phyloP scores from a whole-genome alignment of 2,888 invertebrate genomes.

The Hypolimnas misippus region DNA sequence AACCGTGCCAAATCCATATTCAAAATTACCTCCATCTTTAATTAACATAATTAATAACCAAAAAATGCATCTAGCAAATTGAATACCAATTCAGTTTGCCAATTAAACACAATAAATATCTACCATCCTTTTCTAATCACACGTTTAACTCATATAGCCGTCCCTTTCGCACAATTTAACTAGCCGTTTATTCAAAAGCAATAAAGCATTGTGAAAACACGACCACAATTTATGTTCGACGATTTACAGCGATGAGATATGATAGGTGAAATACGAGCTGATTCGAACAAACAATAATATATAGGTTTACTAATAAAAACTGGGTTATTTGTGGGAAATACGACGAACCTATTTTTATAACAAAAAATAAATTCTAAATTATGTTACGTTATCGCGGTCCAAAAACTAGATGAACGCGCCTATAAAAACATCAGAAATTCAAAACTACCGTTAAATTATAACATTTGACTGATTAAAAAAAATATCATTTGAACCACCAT shows the following conservation, averaged over 20 bases:
- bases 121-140: not conserved
- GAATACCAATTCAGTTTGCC: not conserved
- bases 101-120: conserved; percentile 1
- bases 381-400: too few species aligned
- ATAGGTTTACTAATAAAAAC: conserved; percentile 9
- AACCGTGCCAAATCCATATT: too few species aligned
- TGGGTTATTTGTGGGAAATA: not conserved
- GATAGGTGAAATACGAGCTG: conserved; percentile 56
- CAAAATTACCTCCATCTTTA: too few species aligned
- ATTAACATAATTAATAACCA: too few species aligned
- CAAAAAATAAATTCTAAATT: too few species aligned
- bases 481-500: too few species aligned
- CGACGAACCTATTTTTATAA: too few species aligned
- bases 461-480: too few species aligned
- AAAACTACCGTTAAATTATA: too few species aligned
- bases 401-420: too few species aligned
- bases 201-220: conserved; percentile 69
- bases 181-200: conserved; percentile 54
- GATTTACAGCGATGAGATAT: conserved; percentile 70
- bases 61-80: too few species aligned
- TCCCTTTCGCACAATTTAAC: conserved; percentile 7
- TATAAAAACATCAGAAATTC: too few species aligned
- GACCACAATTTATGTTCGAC: conserved; percentile 64
- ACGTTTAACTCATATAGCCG: not conserved
- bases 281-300: conserved; percentile 39